Conservation (phyloP, 2,113 vertebrate genomes). For the Petrocephalus zakoni region DNA sequence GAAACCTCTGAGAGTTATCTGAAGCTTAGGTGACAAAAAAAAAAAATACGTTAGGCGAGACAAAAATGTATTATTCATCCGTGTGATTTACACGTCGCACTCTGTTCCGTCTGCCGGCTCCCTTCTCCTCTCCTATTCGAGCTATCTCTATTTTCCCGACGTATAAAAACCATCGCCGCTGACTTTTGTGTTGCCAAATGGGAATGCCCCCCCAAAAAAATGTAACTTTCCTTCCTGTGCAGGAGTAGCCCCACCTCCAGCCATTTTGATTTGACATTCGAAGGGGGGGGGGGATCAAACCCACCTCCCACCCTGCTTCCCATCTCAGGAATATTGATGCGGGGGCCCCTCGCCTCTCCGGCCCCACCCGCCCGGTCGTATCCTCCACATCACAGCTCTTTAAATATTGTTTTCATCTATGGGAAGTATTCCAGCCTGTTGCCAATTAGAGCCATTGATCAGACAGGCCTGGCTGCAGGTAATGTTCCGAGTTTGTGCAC, state of each 20-base stretch:
- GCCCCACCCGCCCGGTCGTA: conserved; percentile 26
- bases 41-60: conserved; percentile 21
- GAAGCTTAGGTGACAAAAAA: conserved; percentile 6
- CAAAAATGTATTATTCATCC: conserved; percentile 23
- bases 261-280: conserved; percentile 14
- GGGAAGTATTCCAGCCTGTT: conserved; percentile 39
- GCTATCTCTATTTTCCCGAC: not conserved
- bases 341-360: not conserved
- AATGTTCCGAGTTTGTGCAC: conserved; percentile 38
- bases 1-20: conserved; percentile 23
- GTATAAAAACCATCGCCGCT: not conserved
- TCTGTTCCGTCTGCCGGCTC: not conserved
- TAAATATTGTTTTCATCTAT: conserved; percentile 43
- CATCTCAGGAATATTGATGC: conserved; percentile 12
- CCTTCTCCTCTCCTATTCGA: not conserved
- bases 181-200: not conserved
- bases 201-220: not conserved
- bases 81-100: not conserved
- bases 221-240: not conserved
- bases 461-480: conserved; percentile 43
- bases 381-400: conserved; percentile 28
- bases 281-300: not conserved
- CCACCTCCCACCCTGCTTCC: conserved; percentile 27
- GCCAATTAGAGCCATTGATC: conserved; percentile 53
- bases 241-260: not conserved